phyloP scores from a whole-genome alignment of 2,113 vertebrate species.

The Rhadina sibilatrix region DNA sequence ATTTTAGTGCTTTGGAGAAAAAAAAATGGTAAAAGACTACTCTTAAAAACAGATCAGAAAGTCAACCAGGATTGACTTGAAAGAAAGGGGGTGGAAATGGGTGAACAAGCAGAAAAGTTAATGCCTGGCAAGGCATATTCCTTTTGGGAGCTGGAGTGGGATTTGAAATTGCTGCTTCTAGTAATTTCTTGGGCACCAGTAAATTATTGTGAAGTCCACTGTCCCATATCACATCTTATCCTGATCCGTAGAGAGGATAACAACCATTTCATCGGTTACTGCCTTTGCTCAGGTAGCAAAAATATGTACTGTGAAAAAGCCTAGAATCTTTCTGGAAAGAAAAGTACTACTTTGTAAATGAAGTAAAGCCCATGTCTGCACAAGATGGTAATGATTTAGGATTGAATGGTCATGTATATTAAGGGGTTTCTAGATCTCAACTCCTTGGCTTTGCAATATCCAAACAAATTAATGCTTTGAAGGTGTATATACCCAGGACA shows the following conservation, averaged over 20 bases:
- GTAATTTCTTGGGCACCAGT: neutral
- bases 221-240: neutral
- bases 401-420: neutral
- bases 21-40: neutral
- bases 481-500: neutral
- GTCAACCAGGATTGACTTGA: neutral
- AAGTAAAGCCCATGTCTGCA: neutral
- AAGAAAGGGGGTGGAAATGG: neutral
- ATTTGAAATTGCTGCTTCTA: neutral
- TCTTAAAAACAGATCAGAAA: neutral
- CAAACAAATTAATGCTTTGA: neutral
- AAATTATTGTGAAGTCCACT: neutral
- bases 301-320: neutral
- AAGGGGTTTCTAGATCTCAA: neutral
- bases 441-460: neutral
- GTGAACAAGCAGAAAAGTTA: neutral
- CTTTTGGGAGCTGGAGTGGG: neutral
- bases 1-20: neutral
- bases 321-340: neutral
- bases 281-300: neutral
- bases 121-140: neutral
- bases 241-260: neutral
- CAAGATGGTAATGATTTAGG: neutral
- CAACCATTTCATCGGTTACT: neutral
- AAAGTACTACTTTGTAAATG: neutral